Conservation (phyloP, 2,888 invertebrate species). For the Rhamphomyia laevipes region DNA sequence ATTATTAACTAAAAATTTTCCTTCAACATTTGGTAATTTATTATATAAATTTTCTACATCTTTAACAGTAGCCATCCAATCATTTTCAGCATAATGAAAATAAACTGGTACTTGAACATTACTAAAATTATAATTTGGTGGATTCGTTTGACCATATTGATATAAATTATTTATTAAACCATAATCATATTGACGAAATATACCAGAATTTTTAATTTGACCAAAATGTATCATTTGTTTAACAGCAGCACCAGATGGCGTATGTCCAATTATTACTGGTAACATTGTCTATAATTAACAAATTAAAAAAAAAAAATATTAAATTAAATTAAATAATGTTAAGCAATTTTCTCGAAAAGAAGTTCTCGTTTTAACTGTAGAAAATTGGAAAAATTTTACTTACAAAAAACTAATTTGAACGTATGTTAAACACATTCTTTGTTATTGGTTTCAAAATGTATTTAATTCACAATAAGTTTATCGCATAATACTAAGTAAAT, state of each 20-base stretch:
- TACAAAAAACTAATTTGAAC: too few species aligned
- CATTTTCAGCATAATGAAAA: slow-evolving; percentile 45
- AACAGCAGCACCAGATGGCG: slow-evolving; percentile 40
- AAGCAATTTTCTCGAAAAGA: neutral
- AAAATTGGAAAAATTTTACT: too few species aligned
- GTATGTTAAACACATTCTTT: too few species aligned
- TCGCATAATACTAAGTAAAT: too few species aligned
- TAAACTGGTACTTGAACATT: slow-evolving; percentile 41
- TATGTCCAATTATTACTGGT: slow-evolving; percentile 47
- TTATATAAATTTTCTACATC: slow-evolving; percentile 42
- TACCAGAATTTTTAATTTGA: slow-evolving; percentile 28
- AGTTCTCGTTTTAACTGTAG: neutral
- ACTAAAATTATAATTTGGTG: slow-evolving; percentile 41
- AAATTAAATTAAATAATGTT: neutral
- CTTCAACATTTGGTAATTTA: slow-evolving; percentile 39
- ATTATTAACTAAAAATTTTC: slow-evolving; percentile 41
- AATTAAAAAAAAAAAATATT: slow-evolving; percentile 17
- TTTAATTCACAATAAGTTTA: too few species aligned
- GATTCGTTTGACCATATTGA: slow-evolving; percentile 36
- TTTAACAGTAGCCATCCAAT: slow-evolving; percentile 47
- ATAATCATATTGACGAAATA: slow-evolving; percentile 34
- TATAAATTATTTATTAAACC: slow-evolving; percentile 31
- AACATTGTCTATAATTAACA: slow-evolving; percentile 31
- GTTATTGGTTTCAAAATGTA: too few species aligned
- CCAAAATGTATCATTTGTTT: slow-evolving; percentile 33